Evolutionary conservation across 2,797 vertebrate species (phyloP).

Genomic region (Alcedo atthis): DNA sequence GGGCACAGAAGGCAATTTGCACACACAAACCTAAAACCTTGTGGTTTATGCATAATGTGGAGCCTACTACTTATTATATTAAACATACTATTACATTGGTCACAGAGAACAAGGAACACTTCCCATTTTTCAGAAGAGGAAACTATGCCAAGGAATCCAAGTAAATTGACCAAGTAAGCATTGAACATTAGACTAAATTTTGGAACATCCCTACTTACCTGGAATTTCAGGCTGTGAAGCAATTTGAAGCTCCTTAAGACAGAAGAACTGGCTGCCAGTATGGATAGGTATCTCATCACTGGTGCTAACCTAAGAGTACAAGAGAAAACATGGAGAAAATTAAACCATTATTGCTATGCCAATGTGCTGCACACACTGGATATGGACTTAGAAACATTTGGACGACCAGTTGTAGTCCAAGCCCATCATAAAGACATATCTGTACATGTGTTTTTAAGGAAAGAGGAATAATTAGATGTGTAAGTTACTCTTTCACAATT

Average conservation of each 20-base stretch:
- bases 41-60: not conserved
- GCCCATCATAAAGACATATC: not conserved
- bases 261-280: not conserved
- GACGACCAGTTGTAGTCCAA: not conserved
- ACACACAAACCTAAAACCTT: not conserved
- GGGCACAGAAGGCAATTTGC: not conserved
- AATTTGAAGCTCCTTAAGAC: slow-evolving; percentile 2
- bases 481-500: not conserved
- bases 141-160: not conserved
- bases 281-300: not conserved
- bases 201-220: not conserved
- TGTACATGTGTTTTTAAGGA: not conserved
- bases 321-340: not conserved
- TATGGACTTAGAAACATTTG: not conserved
- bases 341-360: not conserved
- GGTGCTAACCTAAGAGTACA: not conserved
- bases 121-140: not conserved
- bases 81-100: not conserved
- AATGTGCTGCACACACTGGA: not conserved
- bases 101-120: not conserved
- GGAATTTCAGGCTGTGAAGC: slow-evolving; percentile 15
- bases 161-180: not conserved
- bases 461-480: not conserved
- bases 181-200: not conserved
- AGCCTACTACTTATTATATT: not conserved